Base-by-base conservation (phyloP, 2,888 invertebrate species). In the Idaea straminata region DNA sequence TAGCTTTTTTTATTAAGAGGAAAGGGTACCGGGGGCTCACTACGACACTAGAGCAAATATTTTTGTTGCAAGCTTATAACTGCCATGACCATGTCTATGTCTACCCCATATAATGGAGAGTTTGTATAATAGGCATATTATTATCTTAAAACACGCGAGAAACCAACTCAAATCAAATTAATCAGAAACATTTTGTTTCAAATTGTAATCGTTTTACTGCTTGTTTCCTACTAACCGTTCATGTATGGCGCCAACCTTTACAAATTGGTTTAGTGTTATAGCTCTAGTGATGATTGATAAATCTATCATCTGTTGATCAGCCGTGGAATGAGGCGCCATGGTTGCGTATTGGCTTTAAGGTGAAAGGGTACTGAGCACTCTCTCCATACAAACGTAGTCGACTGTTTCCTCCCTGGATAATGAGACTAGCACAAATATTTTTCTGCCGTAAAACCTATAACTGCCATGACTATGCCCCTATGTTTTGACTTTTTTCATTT, bases 241-340 rank as follows among this genome's bases (percentile, higher is more conserved):
- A 77, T 74, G 73, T 69, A 74, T 82, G 87, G 88, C 89, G 88
- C 88, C 88, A 80, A 73, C 75, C 79, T 66, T 78, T 69, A 79
- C 81, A 78, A 81, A 83, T 85, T 79, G 78, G 71, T 81, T 79
- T 86, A 83, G 87, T 86, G 77, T 77, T 74, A 67, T 67, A 67
- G 71, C 62, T 68, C 63, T 68, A 62, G 62, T 65, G 59, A 65
- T 38, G 64, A 68, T 47, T 47, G 47, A 3, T 47, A 47, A 7
- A 47, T 62, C 62, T 7, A 25, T 38, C 38, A 15, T 7, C 61
- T 47, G 62, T 34, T 15, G 47, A 47, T 62, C 57, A 62, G 61
- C 61, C 61, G 61, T 62, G 61, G 57, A 6, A 13, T 6, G 15
- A 47, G 47, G 47, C 47, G 47, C 47, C 47, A 47, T 47, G 10